phyloP scores from a whole-genome alignment of 2,888 invertebrate genomes.

The Trichopria drosophilae region DNA sequence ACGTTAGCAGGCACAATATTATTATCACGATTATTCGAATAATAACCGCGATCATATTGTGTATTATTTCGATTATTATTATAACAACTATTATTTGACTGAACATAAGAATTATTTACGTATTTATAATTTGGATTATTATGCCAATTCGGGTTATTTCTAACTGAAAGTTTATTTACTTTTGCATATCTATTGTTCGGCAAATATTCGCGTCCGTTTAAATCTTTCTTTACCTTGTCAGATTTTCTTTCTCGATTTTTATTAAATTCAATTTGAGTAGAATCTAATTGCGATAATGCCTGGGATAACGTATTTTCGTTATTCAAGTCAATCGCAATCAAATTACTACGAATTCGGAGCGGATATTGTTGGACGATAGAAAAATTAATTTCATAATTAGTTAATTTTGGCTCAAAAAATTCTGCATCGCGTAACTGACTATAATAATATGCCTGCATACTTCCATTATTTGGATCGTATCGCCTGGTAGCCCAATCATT shows the following conservation, averaged over 20 bases:
- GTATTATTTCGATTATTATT: no score
- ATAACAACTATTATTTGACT: no score
- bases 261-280: background rate
- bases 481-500: constrained; percentile 13
- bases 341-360: constrained; percentile 6
- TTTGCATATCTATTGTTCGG: no score
- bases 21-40: no score
- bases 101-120: no score
- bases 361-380: constrained; percentile 27
- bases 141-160: no score
- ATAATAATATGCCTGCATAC: constrained; percentile 25
- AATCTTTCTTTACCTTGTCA: background rate
- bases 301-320: constrained; percentile 8
- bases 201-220: no score
- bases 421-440: constrained; percentile 23
- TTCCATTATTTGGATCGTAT: constrained; percentile 12
- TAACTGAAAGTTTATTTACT: no score
- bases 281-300: constrained; percentile 11
- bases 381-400: constrained; percentile 28
- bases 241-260: background rate
- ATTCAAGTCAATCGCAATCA: constrained; percentile 6
- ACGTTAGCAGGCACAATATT: background rate
- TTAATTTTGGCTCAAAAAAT: constrained; percentile 19
- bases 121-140: no score
- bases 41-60: no score